These are phyloP conservation scores for Montipora capricornis DNA, from an alignment of 64 coral and sea anemone genomes.

Conservation along the genomic window DNA sequence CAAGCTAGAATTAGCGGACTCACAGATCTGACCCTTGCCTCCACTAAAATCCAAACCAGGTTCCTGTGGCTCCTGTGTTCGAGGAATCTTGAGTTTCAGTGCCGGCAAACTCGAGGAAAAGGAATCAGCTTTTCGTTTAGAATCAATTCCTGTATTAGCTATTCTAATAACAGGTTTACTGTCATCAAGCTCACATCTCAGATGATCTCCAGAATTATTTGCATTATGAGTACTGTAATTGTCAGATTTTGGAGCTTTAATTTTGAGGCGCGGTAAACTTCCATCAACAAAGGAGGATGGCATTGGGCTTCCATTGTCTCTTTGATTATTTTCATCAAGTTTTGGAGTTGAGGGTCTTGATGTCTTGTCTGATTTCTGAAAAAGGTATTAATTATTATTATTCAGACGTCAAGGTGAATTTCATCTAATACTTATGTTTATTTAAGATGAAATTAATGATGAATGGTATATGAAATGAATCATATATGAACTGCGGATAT, in stretches of 20 bases:
- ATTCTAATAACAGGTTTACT: slow-evolving; percentile 88
- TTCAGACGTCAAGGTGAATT: not conserved
- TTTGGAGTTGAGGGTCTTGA: slow-evolving; percentile 81
- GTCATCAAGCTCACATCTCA: slow-evolving; percentile 82
- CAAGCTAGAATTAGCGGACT: slow-evolving; percentile 71
- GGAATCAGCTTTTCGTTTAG: slow-evolving; percentile 48
- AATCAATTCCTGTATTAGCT: slow-evolving; percentile 56
- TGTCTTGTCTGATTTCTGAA: slow-evolving; percentile 68
- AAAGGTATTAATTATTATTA: not conserved
- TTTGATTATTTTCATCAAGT: slow-evolving; percentile 53
- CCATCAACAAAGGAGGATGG: slow-evolving; percentile 54
- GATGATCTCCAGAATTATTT: slow-evolving; percentile 12
- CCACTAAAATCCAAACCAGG: slow-evolving; percentile 1
- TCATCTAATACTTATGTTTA: too few relatives aligned
- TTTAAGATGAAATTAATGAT: too few relatives aligned
- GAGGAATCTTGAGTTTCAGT: slow-evolving; percentile 91
- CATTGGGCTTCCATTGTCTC: slow-evolving; percentile 12
- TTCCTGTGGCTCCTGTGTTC: slow-evolving; percentile 52
- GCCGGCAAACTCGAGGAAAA: slow-evolving; percentile 81
- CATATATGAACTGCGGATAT: too few relatives aligned
- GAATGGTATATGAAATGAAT: too few relatives aligned
- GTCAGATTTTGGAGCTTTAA: slow-evolving; percentile 68
- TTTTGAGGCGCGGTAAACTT: slow-evolving; percentile 64
- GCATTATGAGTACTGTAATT: not conserved
- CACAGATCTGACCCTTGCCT: slow-evolving; percentile 46